Evolutionary conservation across 2,888 invertebrate genomes (phyloP), one percentile per base, ranked within the genome.

Genomic region (Hartigia nigra): DNA sequence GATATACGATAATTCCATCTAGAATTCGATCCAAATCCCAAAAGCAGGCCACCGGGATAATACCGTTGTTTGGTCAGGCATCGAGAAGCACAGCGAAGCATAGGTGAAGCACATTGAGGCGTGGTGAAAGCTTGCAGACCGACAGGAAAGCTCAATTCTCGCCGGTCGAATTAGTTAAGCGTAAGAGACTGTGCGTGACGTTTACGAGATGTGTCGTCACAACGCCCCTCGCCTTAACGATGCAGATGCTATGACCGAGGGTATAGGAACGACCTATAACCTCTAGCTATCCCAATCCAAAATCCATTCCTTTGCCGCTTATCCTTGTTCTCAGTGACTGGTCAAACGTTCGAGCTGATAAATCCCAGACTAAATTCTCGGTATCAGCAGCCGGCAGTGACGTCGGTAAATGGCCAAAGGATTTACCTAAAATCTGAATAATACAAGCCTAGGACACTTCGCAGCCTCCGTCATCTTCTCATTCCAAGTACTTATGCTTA

Each of bases 311-410:
- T 31, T 72, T 34, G 23, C 0, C 72, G 31, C 31, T 31, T 72
- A 55, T 23, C 5, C 55, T 23, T 55, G 9, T 23, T 55, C 55
- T 55, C 55, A 23, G 23, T 9, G 72, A 72, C 31, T 9, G 32
- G 72, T 72, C 72, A 72, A 72, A 31, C 12, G 31, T 34, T 34
- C 12, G 31, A 12, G 72, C 31, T 31, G 31, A 55, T 55, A 55
- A 55, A 72, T 87, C 86, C 84, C 81, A 81, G 82, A 84, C 84
- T 89, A 88, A 89, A 89, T 88, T 86, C 86, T 78, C 78, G 79
- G 79, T 88, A 89, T 89, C 88, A 83, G 83, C 81, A 76, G 79
- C 76, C 77, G 81, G 81, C 81, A 80, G 82, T 81, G 81, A 81
- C 80, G 76, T 75, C 76, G 79, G 78, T 83, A 78, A 76, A 34